Percentiles rank a stretch among this genome's conserved stretches.
Conservation (phyloP, 2,113 vertebrate species). For the Hippocampus zosterae region DNA sequence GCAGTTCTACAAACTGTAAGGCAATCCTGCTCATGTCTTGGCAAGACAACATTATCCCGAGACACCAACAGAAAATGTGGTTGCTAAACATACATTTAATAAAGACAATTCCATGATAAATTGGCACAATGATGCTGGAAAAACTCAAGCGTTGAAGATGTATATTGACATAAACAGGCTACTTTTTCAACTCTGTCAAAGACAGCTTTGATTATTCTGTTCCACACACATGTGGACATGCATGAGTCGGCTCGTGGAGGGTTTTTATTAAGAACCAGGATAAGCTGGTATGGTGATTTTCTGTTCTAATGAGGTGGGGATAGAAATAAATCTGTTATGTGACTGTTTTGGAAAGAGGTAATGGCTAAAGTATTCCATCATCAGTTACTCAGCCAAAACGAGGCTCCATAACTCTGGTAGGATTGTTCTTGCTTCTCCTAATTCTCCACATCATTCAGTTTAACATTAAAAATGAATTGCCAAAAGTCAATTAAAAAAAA, state of each 20-base stretch:
- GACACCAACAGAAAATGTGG: background rate
- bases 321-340: conserved; percentile 45
- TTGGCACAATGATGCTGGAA: no score
- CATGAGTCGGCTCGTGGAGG: background rate
- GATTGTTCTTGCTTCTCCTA: background rate
- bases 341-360: conserved; percentile 3
- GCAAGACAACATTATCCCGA: conserved; percentile 11
- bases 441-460: background rate
- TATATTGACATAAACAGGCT: background rate
- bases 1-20: conserved; percentile 25
- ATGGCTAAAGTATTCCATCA: conserved; percentile 10
- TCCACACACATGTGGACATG: background rate
- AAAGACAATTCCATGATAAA: background rate
- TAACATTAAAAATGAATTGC: background rate
- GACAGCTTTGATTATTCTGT: no score
- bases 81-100: background rate
- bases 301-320: conserved; percentile 23
- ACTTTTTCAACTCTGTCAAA: no score
- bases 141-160: background rate
- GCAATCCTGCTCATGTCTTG: conserved; percentile 3
- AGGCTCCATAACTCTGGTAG: background rate
- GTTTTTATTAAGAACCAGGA: conserved; percentile 9
- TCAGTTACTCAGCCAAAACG: conserved; percentile 10
- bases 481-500: no score
- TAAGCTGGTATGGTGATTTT: conserved; percentile 42